Evolutionary conservation across 1,140 invertebrate species (phyloP).

Genomic region (Pseudomyrmex flavicornis): DNA sequence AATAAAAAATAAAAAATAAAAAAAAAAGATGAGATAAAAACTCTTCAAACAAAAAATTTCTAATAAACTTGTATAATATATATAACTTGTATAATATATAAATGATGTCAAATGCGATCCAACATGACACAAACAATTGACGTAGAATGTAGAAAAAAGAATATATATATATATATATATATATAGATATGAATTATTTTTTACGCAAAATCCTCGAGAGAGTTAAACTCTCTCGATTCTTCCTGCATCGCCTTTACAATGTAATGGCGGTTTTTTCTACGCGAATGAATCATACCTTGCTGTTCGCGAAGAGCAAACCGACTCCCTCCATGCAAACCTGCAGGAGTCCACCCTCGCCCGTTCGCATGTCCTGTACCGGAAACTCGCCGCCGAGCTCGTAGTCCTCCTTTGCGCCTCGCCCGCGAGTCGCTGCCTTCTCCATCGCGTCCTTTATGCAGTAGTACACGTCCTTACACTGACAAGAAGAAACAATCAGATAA

Average conservation of each 20-base stretch:
- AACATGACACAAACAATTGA: conserved; percentile 67
- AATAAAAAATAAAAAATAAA: background rate
- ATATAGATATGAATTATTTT: conserved; percentile 17
- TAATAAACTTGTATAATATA: conserved; percentile 51
- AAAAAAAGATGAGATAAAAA: conserved; percentile 40
- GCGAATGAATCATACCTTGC: conserved; percentile 92
- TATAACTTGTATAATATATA: conserved; percentile 39
- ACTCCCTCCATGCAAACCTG: conserved; percentile 99
- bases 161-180: conserved; percentile 46
- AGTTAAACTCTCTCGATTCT: conserved; percentile 64
- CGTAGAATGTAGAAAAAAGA: conserved; percentile 57
- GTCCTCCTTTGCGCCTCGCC: conserved; percentile 90
- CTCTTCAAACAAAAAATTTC: conserved; percentile 21
- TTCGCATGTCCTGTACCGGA: conserved; percentile 98
- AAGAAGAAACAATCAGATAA: background rate
- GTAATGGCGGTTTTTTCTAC: conserved; percentile 34
- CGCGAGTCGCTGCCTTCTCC: conserved; percentile 96
- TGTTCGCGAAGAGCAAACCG: conserved; percentile 98
- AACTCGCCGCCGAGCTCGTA: conserved; percentile 98
- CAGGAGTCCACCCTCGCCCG: conserved; percentile 97
- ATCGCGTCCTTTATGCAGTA: conserved; percentile 99
- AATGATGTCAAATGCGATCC: conserved; percentile 36
- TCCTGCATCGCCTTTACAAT: conserved; percentile 41
- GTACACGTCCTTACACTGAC: conserved; percentile 98
- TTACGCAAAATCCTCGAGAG: conserved; percentile 56